Evolutionary conservation across 2,113 vertebrate genomes (phyloP).

Genomic region (Ceyx melanurus): DNA sequence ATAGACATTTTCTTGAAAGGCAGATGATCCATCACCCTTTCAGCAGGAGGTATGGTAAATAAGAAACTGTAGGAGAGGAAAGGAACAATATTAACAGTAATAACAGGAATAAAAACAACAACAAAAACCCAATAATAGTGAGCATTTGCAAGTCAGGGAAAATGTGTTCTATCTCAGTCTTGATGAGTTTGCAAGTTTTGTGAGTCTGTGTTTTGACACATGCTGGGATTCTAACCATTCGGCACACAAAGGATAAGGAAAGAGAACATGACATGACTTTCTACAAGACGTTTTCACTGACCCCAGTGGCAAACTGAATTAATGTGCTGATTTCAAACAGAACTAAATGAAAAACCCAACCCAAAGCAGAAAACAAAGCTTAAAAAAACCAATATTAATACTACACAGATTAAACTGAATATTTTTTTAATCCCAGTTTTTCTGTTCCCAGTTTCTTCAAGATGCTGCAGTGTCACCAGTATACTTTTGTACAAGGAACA

Average conservation of each 20-base stretch:
- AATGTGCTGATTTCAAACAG: not conserved
- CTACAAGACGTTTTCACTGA: not conserved
- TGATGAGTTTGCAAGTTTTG: not conserved
- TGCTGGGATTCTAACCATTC: not conserved
- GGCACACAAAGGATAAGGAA: not conserved
- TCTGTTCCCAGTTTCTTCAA: not conserved
- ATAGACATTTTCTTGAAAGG: not conserved
- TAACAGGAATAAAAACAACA: not conserved
- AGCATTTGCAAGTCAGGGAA: slow-evolving; percentile 27
- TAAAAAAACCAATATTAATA: not conserved
- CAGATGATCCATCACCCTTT: not conserved
- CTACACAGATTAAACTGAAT: not conserved
- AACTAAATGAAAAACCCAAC: not conserved
- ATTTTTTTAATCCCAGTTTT: not conserved
- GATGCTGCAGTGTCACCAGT: not conserved
- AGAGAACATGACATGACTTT: not conserved
- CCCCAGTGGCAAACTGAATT: not conserved
- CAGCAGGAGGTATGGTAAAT: not conserved
- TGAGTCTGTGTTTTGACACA: not conserved
- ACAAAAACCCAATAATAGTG: not conserved
- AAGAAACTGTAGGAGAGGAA: not conserved
- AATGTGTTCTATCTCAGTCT: not conserved
- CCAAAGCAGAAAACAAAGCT: not conserved
- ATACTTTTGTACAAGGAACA: not conserved
- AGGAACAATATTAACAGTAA: not conserved